Evolutionary conservation across 2,797 vertebrate genomes (phyloP).

Genomic region (Rhinogobio ventralis): DNA sequence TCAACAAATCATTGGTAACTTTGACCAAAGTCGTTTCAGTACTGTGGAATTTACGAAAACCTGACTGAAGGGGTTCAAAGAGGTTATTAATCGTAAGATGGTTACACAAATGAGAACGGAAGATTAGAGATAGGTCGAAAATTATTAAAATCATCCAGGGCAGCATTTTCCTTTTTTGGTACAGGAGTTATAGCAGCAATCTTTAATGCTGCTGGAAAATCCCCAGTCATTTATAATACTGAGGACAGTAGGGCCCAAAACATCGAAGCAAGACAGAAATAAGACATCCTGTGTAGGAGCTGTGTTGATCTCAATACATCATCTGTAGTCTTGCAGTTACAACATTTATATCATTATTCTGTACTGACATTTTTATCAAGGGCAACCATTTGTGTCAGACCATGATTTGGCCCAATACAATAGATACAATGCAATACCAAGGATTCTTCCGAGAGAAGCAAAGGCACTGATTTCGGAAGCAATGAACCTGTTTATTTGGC

Average conservation of each 20-base stretch:
- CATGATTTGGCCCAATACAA: not conserved
- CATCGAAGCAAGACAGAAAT: not conserved
- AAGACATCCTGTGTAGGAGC: not conserved
- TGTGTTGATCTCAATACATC: not conserved
- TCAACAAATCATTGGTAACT: not conserved
- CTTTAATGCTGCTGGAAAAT: not conserved
- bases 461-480: not conserved
- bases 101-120: not conserved
- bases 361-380: conserved; percentile 2
- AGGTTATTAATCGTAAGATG: not conserved
- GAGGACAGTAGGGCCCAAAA: not conserved
- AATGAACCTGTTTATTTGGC: conserved; percentile 37
- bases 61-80: too few species aligned
- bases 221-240: not conserved
- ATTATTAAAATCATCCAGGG: not conserved
- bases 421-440: conserved; percentile 1
- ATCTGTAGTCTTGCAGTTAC: not conserved
- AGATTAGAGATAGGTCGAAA: not conserved
- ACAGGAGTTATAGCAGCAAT: not conserved
- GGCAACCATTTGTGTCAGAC: not conserved
- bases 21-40: not conserved
- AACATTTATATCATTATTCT: conserved; percentile 6
- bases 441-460: not conserved
- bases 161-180: not conserved
- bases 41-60: not conserved